Evolutionary conservation across 2,888 invertebrate species (phyloP), one percentile per base, ranked within the genome.

Genomic region (Aromia moschata): DNA sequence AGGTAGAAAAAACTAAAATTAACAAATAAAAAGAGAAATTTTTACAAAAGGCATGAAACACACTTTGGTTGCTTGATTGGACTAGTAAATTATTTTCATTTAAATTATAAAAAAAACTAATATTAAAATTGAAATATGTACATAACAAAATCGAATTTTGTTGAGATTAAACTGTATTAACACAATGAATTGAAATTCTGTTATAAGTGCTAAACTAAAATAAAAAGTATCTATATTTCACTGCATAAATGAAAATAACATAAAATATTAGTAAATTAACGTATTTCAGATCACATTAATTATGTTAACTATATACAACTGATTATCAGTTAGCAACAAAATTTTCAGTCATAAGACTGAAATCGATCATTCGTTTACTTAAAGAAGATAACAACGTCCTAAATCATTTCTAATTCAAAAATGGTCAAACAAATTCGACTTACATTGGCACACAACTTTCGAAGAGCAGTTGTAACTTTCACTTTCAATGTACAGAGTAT

Each of bases 31-130:
- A 55, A 59, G 66, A 58, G 54, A 49, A 69, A 56, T 58, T 60
- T 66, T 64, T 67, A 67, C 64, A 67, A 64, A 67, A 66, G 60
- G 54, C 58, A 53, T 59, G 59, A 65, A 60, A 68, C 66, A 71
- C 66, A 80, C 81, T 81, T 81, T 81, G 81, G 81, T 79, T 80
- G 77, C 74, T 79, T 70, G 71, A 73, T 76, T 77, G 75, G 81
- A 81, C 81, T 81, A 81, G 81, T 77, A 73, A 72, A 70, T 69
- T 68, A 67, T 64, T 62, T 64, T 60, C 46, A 53, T 60, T 61
- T 56, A 59, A 66, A 69, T 59, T 61, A 68, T 67, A 67, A 65
- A 71, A 69, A n/a, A n/a, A n/a, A n/a, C n/a, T n/a, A n/a, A 63
- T 58, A 58, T 31, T 57, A 62, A 69, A 66, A 60, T 68, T 16